Percentiles rank a stretch among this genome's conserved stretches.
Evolutionary conservation across 2,797 vertebrate genomes (phyloP).

Genomic region (Merluccius polli): DNA sequence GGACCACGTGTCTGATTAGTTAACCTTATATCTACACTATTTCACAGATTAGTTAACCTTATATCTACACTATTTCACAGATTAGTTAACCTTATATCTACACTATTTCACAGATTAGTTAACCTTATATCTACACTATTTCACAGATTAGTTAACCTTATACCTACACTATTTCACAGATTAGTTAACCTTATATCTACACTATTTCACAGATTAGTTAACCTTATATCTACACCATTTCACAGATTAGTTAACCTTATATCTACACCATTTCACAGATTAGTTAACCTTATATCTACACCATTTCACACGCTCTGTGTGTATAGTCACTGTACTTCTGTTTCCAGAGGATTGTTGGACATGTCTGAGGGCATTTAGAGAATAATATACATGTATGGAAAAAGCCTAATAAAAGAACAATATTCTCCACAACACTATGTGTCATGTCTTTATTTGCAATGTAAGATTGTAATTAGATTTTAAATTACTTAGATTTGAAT

Average conservation of each 20-base stretch:
- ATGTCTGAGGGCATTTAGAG: neutral
- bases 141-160: too few relatives aligned
- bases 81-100: too few relatives aligned
- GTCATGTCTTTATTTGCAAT: neutral
- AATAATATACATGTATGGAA: neutral
- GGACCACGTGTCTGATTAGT: too few relatives aligned
- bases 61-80: neutral
- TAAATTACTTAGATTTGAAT: neutral
- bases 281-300: neutral
- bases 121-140: neutral
- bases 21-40: too few relatives aligned
- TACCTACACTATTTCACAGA: too few relatives aligned
- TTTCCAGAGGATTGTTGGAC: neutral
- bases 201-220: neutral
- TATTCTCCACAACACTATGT: neutral
- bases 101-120: too few relatives aligned
- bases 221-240: neutral
- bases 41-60: too few relatives aligned
- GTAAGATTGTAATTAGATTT: neutral
- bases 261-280: neutral
- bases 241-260: too few relatives aligned
- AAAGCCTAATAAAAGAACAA: neutral
- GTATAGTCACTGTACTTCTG: neutral
- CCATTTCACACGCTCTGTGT: neutral
- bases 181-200: neutral